A percentile compares a stretch with the other conserved stretches of the same genome.
These are phyloP conservation scores for Alligator sinensis DNA, from an alignment of 2,113 vertebrate genomes.

Conservation along the genomic window DNA sequence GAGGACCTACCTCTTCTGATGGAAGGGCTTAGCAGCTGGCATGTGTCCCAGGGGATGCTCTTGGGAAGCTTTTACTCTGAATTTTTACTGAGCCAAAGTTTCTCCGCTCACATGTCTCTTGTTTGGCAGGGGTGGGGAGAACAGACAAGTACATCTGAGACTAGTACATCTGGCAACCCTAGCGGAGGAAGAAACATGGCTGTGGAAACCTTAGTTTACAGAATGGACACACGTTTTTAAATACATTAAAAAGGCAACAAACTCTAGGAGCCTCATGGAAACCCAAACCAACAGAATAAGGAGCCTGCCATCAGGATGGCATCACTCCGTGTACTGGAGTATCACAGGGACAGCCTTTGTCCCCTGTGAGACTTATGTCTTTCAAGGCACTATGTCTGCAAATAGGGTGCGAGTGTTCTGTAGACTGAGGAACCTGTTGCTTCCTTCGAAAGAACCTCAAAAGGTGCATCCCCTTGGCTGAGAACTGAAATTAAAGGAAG, in stretches of 20 bases:
- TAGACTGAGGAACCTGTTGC: neutral
- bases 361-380: neutral
- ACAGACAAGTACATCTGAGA: too few species aligned
- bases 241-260: neutral
- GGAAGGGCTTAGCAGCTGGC: neutral
- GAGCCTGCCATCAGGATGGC: neutral
- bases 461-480: neutral
- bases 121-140: neutral
- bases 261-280: neutral
- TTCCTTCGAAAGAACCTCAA: neutral
- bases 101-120: neutral
- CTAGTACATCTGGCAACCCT: neutral
- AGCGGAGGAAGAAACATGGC: neutral
- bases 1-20: neutral
- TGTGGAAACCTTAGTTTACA: neutral
- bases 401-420: neutral
- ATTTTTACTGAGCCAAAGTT: neutral
- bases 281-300: accelerated
- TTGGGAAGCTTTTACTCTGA: neutral
- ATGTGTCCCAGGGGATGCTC: neutral
- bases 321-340: neutral
- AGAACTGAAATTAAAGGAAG: neutral
- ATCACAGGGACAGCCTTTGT: neutral
- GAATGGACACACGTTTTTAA: accelerated
- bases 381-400: neutral